Conservation (phyloP, 23 tunicate species). For the Diplosoma virens region DNA sequence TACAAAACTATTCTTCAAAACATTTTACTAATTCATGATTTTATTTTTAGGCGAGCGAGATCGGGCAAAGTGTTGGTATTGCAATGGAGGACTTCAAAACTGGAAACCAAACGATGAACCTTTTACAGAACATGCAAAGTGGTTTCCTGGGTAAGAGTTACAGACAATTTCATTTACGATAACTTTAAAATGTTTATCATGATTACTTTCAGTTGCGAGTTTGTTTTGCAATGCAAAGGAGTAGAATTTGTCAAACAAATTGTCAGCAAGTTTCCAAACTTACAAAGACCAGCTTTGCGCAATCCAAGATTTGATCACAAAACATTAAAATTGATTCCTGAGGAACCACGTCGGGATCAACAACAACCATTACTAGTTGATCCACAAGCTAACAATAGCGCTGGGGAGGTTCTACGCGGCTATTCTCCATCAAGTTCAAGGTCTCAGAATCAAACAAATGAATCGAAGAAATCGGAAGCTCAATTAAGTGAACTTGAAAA, state of each 20-base stretch:
- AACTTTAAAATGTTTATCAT: no score
- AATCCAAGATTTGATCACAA: conserved; percentile 5
- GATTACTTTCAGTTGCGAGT: conserved; percentile 24
- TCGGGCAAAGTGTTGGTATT: conserved; percentile 55
- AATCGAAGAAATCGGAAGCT: no score
- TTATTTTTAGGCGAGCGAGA: conserved; percentile 22
- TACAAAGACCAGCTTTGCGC: conserved; percentile 1
- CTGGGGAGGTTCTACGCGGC: background rate
- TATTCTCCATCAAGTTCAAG: background rate
- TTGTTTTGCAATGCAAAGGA: conserved; percentile 14
- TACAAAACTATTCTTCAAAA: no score
- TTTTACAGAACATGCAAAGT: conserved; percentile 50
- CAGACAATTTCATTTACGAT: background rate
- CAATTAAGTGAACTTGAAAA: no score
- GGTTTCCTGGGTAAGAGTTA: conserved; percentile 45
- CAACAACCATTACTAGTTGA: conserved; percentile 12
- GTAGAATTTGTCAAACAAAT: background rate
- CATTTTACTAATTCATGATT: background rate
- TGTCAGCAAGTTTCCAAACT: background rate
- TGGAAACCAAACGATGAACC: conserved; percentile 52
- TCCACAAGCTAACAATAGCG: conserved; percentile 8
- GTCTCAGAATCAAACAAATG: no score
- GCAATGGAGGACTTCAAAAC: conserved; percentile 57
- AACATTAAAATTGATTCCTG: background rate
- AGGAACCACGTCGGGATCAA: background rate